Evolutionary conservation across 2,888 invertebrate species (phyloP).

Genomic region (Drosophila barbarae): DNA sequence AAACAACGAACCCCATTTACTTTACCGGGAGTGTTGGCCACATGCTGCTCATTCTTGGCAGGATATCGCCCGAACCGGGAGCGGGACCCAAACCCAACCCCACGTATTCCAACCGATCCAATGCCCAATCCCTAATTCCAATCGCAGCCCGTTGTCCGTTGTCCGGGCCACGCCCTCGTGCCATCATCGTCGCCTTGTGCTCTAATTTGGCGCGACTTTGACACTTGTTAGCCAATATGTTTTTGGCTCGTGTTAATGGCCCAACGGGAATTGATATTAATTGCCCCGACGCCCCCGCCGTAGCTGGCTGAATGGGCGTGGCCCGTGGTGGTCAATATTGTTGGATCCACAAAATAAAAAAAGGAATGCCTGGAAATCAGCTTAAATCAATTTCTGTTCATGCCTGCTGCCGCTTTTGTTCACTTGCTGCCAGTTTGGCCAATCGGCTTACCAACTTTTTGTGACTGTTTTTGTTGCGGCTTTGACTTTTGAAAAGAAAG

Average conservation of each 20-base stretch:
- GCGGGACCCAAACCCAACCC: constrained; percentile 1
- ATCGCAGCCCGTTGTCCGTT: constrained; percentile 10
- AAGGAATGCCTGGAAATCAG: constrained; percentile 61
- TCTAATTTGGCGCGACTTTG: constrained; percentile 75
- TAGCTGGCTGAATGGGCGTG: constrained; percentile 51
- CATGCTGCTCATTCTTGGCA: constrained; percentile 50
- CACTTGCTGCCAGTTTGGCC: constrained; percentile 18
- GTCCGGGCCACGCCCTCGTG: constrained; percentile 26
- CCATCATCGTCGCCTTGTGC: constrained; percentile 56
- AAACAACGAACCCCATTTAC: constrained; percentile 52
- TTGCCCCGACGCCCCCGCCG: constrained; percentile 44
- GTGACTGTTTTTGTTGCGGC: constrained; percentile 29
- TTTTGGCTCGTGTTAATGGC: constrained; percentile 70
- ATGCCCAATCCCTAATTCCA: constrained; percentile 37
- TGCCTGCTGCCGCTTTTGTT: constrained; percentile 17
- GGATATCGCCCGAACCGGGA: constrained; percentile 10
- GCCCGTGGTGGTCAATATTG: constrained; percentile 28
- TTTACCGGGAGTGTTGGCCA: constrained; percentile 63
- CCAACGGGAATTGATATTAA: constrained; percentile 71
- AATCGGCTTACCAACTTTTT: constrained; percentile 34
- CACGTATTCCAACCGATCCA: neutral
- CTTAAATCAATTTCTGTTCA: constrained; percentile 61
- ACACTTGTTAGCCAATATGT: constrained; percentile 74
- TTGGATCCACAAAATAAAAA: neutral
- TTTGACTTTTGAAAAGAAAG: constrained; percentile 22